Conservation (phyloP, 2,113 vertebrate genomes). For the Gopherus evgoodei region DNA sequence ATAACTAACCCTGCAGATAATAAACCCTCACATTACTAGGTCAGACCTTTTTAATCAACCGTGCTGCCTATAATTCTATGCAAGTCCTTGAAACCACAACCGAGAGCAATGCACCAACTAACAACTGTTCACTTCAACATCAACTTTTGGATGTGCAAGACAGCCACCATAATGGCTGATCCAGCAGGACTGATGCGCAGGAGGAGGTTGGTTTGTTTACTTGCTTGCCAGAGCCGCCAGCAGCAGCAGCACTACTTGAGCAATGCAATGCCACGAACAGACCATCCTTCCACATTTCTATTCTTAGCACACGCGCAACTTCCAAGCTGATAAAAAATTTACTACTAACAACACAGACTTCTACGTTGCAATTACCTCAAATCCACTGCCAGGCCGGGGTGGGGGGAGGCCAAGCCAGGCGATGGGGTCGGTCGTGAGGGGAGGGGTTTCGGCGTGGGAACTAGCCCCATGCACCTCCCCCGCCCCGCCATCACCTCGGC, state of each 20-base stretch:
- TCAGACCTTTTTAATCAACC: background rate
- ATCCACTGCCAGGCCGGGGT: background rate
- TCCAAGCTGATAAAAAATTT: constrained; percentile 42
- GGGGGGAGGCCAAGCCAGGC: background rate
- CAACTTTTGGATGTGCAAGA: background rate
- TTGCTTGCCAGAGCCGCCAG: constrained; percentile 59
- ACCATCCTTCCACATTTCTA: constrained; percentile 68
- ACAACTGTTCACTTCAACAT: background rate
- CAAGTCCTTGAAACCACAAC: background rate
- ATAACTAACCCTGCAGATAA: background rate
- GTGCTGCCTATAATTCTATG: background rate
- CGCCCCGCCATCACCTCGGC: background rate
- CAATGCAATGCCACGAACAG: constrained; percentile 32
- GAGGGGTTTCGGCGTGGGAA: constrained; percentile 1
- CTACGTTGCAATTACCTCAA: background rate
- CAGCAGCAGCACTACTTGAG: constrained; percentile 57
- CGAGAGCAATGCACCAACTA: background rate
- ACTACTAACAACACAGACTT: constrained; percentile 37
- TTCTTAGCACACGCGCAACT: constrained; percentile 59
- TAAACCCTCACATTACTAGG: background rate
- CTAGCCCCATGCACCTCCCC: background rate
- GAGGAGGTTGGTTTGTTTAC: constrained; percentile 77
- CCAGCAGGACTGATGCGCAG: constrained; percentile 38
- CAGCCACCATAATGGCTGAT: constrained; percentile 70
- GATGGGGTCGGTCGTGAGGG: background rate